Conservation (phyloP, 2,113 vertebrate species). For the Boleophthalmus pectinirostris region DNA sequence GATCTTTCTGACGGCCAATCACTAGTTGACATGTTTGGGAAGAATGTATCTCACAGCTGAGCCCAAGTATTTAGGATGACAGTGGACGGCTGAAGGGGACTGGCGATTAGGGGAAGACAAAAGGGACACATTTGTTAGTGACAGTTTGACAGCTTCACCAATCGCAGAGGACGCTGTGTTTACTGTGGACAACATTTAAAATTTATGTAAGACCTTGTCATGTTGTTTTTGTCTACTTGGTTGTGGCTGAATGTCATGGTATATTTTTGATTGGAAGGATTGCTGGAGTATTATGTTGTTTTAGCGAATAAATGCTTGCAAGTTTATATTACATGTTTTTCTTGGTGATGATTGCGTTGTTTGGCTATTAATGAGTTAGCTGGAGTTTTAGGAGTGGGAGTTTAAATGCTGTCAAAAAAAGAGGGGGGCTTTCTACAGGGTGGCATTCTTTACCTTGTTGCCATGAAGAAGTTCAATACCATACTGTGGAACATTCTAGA, state of each 20-base stretch:
- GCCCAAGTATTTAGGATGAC: conserved; percentile 56
- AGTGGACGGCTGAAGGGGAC: conserved; percentile 54
- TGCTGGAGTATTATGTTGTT: background rate
- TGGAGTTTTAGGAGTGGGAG: too few species aligned
- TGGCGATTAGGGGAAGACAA: conserved; percentile 60
- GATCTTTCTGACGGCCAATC: conserved; percentile 21
- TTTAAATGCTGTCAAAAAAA: too few species aligned
- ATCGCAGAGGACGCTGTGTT: conserved; percentile 42
- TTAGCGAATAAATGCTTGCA: too few species aligned
- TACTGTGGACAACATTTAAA: conserved; percentile 15
- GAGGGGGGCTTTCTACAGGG: too few species aligned
- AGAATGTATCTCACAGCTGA: conserved; percentile 37
- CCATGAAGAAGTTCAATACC: too few species aligned
- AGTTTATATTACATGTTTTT: background rate
- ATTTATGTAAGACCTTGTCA: background rate
- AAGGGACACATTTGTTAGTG: conserved; percentile 49
- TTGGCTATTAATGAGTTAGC: background rate
- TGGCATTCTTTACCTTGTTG: too few species aligned
- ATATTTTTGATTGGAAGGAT: background rate
- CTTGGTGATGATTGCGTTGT: background rate
- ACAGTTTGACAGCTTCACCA: conserved; percentile 52
- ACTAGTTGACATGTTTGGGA: conserved; percentile 41
- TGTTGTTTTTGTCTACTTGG: background rate
- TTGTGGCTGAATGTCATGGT: background rate
- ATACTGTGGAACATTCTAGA: too few species aligned